Evolutionary conservation across 2,113 vertebrate species (phyloP), one percentile per base, ranked within the genome.

Genomic region (Aphelocoma coerulescens): DNA sequence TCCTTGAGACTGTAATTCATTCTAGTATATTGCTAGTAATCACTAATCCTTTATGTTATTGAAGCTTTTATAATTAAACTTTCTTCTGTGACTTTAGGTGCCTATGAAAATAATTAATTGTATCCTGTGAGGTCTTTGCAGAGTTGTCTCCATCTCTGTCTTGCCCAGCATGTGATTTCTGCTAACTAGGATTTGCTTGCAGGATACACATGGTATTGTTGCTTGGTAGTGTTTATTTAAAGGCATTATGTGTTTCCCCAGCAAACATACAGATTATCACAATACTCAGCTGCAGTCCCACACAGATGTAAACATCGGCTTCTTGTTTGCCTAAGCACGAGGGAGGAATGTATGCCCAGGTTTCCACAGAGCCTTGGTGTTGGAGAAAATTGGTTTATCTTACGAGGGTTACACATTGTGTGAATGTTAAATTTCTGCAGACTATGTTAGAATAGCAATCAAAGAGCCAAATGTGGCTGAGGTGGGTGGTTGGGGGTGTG

Each of bases 391-490:
- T 49, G 26, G 8, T 95, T 86, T 74, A 30, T 62, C 32, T 77
- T 49, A 5, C 46, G 49, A 39, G 23, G 4, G 20, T 86, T 80
- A 30, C 14, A 4, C 11, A 1, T 55, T 57, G 19, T 32, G 13
- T 75, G 27, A 78, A 71, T 52, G 16, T 48, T 78, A 33, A 55
- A 75, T n/a, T 83, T 86, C 35, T 86, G 51, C 33, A 71, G 48
- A 10, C 20, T 44, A 0, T 32, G 16, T 72, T 73, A 54, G 37
- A 77, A 63, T 15, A 86, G 13, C 27, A 67, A 7, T 54, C 52
- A 23, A 73, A 58, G 26, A 54, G 9, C 69, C 65, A 52, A n/a
- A 37, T 44, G 30, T 57, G 16, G 7, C 1, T 0, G 0, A 11
- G 16, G 9, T 37, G 28, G 28, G 33, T n/a, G 13, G 3, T 8